A percentile compares a stretch with the other conserved stretches of the same genome.
phyloP scores from a whole-genome alignment of 2,113 vertebrate species.

The Myotis brandtii region DNA sequence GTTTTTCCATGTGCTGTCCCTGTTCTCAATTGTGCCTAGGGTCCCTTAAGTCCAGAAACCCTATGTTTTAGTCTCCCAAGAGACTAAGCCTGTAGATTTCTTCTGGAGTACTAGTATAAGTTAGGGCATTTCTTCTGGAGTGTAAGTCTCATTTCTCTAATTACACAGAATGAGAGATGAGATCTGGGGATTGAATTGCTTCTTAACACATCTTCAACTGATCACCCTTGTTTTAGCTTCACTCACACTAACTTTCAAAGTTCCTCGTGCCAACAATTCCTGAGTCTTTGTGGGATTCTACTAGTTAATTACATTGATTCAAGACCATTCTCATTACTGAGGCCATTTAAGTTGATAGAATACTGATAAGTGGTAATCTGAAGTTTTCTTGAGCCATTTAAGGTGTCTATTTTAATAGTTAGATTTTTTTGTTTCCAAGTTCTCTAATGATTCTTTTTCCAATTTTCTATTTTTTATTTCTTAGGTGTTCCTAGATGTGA shows the following conservation, averaged over 20 bases:
- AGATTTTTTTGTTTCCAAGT: constrained; percentile 38
- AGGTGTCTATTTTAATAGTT: background rate
- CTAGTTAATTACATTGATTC: background rate
- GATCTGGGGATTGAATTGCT: background rate
- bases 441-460: background rate
- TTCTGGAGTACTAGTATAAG: background rate
- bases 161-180: background rate
- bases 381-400: background rate
- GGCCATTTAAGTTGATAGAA: background rate
- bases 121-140: background rate
- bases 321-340: constrained; percentile 35
- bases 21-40: background rate
- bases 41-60: background rate
- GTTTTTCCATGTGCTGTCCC: background rate
- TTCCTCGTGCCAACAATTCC: background rate
- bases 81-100: constrained; percentile 26
- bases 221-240: background rate
- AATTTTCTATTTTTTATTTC: background rate
- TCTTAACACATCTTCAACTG: background rate
- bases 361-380: too few species aligned
- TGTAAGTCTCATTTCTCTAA: background rate
- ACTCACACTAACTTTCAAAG: background rate
- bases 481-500: background rate
- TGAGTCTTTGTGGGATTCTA: background rate
- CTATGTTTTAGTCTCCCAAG: constrained; percentile 1